phyloP scores from a whole-genome alignment of 2,797 vertebrate genomes.

The Loris lydekkerianus region DNA sequence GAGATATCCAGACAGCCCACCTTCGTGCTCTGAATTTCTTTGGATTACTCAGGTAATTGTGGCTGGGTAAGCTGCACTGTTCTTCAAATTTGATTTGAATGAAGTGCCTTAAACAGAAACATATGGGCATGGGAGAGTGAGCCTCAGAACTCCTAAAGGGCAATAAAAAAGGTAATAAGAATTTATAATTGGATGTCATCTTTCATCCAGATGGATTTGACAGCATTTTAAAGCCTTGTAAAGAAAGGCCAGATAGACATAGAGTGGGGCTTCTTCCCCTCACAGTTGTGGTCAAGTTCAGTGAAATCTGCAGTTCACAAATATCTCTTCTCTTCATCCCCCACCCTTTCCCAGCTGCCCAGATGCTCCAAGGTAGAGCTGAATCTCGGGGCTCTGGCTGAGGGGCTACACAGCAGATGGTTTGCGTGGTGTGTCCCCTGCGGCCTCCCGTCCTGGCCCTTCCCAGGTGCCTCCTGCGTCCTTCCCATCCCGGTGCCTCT shows the following conservation, averaged over 20 bases:
- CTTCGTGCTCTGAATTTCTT: not conserved
- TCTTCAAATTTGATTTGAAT: slow-evolving; percentile 56
- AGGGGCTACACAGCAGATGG: not conserved
- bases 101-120: slow-evolving; percentile 65
- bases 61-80: slow-evolving; percentile 45
- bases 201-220: slow-evolving; percentile 63
- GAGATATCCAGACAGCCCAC: not conserved
- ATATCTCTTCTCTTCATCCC: rapidly evolving
- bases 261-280: rapidly evolving
- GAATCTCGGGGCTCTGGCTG: rapidly evolving
- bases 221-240: not conserved
- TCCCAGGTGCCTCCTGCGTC: not conserved
- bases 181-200: slow-evolving; percentile 59
- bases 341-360: rapidly evolving
- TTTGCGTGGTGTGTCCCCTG: rapidly evolving
- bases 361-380: not conserved
- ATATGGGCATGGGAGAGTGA: not conserved
- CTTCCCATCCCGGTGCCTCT: not conserved
- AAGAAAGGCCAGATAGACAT: not conserved
- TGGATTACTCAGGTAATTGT: not conserved
- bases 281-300: not conserved
- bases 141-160: slow-evolving; percentile 18
- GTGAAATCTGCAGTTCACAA: rapidly evolving
- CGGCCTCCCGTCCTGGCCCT: not conserved
- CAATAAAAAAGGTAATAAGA: slow-evolving; percentile 54